A percentile compares a stretch with the other conserved stretches of the same genome.
Conservation (phyloP, 2,888 invertebrate species). For the Drosophila ezoana region DNA sequence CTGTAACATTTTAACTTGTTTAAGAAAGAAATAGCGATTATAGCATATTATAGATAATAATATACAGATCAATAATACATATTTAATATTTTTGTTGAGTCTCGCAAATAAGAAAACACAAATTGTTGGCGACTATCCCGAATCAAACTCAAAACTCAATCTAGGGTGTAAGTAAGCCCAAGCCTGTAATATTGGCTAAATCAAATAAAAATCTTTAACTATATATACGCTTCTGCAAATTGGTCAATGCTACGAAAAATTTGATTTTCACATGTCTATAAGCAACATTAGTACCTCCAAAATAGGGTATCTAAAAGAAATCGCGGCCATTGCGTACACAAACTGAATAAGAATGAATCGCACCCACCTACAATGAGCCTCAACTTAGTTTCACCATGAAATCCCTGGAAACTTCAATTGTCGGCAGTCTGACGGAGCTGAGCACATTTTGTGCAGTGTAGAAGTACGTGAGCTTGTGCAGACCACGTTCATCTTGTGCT, state of each 20-base stretch:
- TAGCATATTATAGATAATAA: too few species aligned
- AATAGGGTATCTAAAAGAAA: constrained; percentile 22
- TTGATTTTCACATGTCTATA: too few species aligned
- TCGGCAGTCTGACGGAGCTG: constrained; percentile 32
- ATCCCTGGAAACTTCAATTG: constrained; percentile 64
- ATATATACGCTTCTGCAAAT: neutral
- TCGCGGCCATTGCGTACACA: constrained; percentile 66
- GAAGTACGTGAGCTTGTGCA: constrained; percentile 47
- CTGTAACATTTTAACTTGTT: too few species aligned
- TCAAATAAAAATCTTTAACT: neutral
- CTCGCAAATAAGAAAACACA: too few species aligned
- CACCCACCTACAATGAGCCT: constrained; percentile 41
- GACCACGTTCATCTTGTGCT: constrained; percentile 65
- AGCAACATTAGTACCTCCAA: too few species aligned
- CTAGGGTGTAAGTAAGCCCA: too few species aligned
- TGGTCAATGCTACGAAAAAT: too few species aligned
- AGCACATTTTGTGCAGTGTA: constrained; percentile 43
- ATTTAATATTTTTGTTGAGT: too few species aligned
- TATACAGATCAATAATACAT: too few species aligned
- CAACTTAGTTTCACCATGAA: constrained; percentile 63
- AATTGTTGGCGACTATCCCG: too few species aligned
- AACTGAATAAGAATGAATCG: constrained; percentile 68
- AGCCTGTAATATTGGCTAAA: neutral
- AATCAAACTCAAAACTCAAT: too few species aligned
- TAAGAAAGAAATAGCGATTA: too few species aligned